Base-by-base conservation (phyloP, 1,140 invertebrate genomes). In the Pectinophora gossypiella region DNA sequence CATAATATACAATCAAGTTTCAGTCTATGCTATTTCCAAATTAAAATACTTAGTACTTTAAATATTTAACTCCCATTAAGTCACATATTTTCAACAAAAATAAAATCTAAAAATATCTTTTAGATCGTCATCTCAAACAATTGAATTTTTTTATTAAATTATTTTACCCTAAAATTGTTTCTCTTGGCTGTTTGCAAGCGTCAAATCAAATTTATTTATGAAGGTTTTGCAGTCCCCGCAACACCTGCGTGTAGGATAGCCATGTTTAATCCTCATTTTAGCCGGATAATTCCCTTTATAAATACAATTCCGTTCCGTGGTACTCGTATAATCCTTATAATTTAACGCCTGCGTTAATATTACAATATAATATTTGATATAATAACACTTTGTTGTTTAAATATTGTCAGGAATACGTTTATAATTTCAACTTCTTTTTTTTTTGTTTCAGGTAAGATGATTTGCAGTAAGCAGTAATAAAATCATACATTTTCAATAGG, bases 181-280 rank as follows among this genome's bases (percentile, higher is more conserved):
- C 48, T 58, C 56, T 50, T 21, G 46, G 49, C 54, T 68, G 59
- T 75, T 77, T 70, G 63, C 54, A 56, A 65, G 68, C 74, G 78
- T 80, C 75, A 78, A 73, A 78, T 76, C 65, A 65, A 68, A 82
- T 82, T 73, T 72, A 82, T 82, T 82, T 76, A 79, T 71, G 69
- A 72, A 56, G 71, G 71, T 69, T 73, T 78, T 71, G 52, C 53
- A 21, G 42, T 51, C 44, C 61, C 51, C 59, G 53, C 55, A 59
- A 59, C 76, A 82, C 76, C 76, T 78, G 76, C 54, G 64, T 42
- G 46, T 64, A 59, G 53, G 63, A 68, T 70, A 66, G 50, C 64
- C 64, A 63, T 35, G 57, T 48, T 54, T 69, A 68, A 64, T 66
- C 61, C 63, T 44, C 35, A 56, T n/a, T 54, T 44, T 38, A 64